Conservation (phyloP, 2,113 vertebrate genomes). For the Callopanchax toddi region DNA sequence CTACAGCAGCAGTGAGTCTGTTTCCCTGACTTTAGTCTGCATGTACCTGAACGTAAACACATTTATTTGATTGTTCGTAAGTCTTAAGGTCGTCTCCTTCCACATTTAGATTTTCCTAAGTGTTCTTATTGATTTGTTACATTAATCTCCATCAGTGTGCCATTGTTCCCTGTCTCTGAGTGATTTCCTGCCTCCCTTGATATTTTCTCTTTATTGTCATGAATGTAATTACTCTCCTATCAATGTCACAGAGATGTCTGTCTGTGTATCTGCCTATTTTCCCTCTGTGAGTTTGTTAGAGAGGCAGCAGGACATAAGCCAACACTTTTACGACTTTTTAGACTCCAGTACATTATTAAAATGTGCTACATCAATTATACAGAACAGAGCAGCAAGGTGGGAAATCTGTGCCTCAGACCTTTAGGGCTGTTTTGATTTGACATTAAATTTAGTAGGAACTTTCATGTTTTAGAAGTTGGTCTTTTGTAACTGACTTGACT, state of each 20-base stretch:
- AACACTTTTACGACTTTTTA: constrained; percentile 18
- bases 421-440: too few species aligned
- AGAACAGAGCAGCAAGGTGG: background rate
- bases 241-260: constrained; percentile 15
- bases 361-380: constrained; percentile 3
- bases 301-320: constrained; percentile 3
- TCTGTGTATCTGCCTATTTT: constrained; percentile 19
- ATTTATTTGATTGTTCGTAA: background rate
- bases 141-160: constrained; percentile 27
- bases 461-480: too few species aligned
- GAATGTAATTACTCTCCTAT: constrained; percentile 52
- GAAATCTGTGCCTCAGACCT: background rate
- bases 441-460: too few species aligned
- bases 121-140: constrained; percentile 9
- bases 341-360: constrained; percentile 16
- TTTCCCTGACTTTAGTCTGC: constrained; percentile 23
- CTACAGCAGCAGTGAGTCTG: constrained; percentile 44
- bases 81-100: background rate
- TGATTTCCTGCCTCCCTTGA: constrained; percentile 11
- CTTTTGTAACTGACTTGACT: too few species aligned
- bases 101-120: background rate
- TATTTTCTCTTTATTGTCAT: constrained; percentile 15
- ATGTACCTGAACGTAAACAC: background rate
- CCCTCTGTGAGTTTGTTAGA: constrained; percentile 35
- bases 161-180: constrained; percentile 12